Base-by-base conservation (phyloP, 1,140 invertebrate species). In the Eueides isabella region DNA sequence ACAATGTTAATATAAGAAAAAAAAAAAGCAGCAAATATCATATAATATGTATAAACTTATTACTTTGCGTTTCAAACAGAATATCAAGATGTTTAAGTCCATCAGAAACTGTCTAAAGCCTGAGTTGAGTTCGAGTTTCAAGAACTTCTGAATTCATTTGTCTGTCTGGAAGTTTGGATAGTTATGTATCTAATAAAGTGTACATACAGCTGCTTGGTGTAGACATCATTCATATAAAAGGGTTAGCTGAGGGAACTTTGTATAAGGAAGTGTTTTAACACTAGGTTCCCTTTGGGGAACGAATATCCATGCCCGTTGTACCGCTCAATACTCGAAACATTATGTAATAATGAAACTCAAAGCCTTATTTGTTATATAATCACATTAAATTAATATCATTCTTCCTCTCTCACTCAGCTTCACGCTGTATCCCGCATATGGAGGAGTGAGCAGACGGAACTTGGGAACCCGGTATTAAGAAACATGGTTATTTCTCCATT, bases 131-230 rank as follows among this genome's bases (percentile, higher is more conserved):
- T 76, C 74, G 81, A 90, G 84, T 89, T 87, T 83, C 80, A 74
- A 88, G 82, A 84, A 88, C 84, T 90, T 86, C 83, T 70, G 85
- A 89, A 89, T 90, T 88, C 88, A 90, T 90, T 90, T 85, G 85
- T 90, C 87, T 87, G 88, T 86, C 85, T 87, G 84, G 83, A 70
- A 81, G 84, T 85, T 87, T 83, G 72, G 82, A 79, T 80, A 80
- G 79, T 75, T 85, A 81, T 80, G 76, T 80, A 82, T 79, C 79
- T 75, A 77, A 80, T 78, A 73, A 63, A 63, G 26, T 63, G 61
- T 31, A 63, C 61, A 63, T 5, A 63, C 4, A 2, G 29, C 0
- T 30, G 2, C 9, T 44, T 5, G 28, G 62, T 29, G 55, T 41
- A 23, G 29, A 63, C 26, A 12, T 6, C 9, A 31, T 68, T 29